Evolutionary conservation across 2,888 invertebrate genomes (phyloP), one percentile per base, ranked within the genome.

Genomic region (Tetranychus truncatus): DNA sequence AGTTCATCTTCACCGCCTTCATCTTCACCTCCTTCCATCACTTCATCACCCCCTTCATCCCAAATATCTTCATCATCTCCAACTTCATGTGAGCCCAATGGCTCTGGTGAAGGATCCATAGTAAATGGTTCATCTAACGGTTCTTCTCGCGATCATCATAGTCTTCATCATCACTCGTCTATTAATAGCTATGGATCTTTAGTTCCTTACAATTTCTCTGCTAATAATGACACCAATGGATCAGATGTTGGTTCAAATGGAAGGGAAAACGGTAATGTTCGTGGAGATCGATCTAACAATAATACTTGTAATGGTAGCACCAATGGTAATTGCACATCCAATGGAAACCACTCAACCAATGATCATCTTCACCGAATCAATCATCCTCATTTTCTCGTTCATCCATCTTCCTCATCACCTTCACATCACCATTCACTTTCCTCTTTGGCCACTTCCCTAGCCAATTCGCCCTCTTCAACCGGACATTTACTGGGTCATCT

Each of bases 31-130:
- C 71, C 75, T 67, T 76, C 76, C 66, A 46, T 71, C 11, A 72
- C 76, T 18, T 76, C 76, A 75, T 72, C 75, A n/a, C 75, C 76
- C 21, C 72, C 76, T 21, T 69, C 69, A 69, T 69, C 69, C 69
- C 69, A 69, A 69, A 69, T 69, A 69, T 69, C 69, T 9, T 69
- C 69, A 18, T 69, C 69, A n/a, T 69, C 69, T 11, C 69, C 69
- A 69, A 69, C 69, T 21, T 69, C 69, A 24, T 20, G 69, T 69
- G 21, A 69, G 4, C 69, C 69, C 18, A 69, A 20, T 20, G 34
- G 69, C 7, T 20, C 34, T 20, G 11, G 21, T 69, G 34, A 24
- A 20, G 34, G 69, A 24, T 69, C 69, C n/a, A 69, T 20, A 11
- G 69, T 69, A 11, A 69, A 20, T 24, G 69, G 69, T 24, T 69